A percentile compares a stretch with the other conserved stretches of the same genome.
Conservation (phyloP, 1,140 invertebrate genomes). For the Pemphigus obesinymphae region DNA sequence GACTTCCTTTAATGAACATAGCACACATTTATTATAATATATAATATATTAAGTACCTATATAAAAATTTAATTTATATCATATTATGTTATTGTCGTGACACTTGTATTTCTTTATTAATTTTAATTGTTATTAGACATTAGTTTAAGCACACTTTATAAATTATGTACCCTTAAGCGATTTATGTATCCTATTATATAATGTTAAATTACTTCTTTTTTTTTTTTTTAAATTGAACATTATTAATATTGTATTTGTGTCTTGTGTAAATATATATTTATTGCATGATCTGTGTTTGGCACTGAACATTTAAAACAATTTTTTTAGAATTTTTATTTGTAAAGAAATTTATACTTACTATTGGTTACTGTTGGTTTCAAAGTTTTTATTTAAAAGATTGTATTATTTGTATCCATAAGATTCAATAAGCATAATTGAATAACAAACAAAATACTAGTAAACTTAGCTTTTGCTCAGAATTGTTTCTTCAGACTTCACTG, state of each 20-base stretch:
- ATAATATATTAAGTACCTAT: not conserved
- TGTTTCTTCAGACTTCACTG: too few relatives aligned
- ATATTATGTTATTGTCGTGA: not conserved
- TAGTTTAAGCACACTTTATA: not conserved
- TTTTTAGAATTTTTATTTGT: constrained; percentile 10
- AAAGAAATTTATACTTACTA: not conserved
- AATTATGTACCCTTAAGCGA: not conserved
- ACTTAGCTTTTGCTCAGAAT: too few relatives aligned
- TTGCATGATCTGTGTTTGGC: constrained; percentile 6
- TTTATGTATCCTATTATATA: not conserved
- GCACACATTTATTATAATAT: not conserved
- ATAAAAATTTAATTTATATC: not conserved
- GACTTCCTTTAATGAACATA: not conserved
- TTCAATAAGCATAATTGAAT: too few relatives aligned
- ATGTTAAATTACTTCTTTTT: not conserved
- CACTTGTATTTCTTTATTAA: not conserved
- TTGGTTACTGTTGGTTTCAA: too few relatives aligned
- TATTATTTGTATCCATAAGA: too few relatives aligned
- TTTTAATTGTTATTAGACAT: not conserved
- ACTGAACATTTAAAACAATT: not conserved
- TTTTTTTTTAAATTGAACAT: not conserved
- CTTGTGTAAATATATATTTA: not conserved
- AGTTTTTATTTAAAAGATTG: too few relatives aligned
- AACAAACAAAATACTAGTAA: too few relatives aligned
- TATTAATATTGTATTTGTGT: not conserved